These are phyloP conservation scores for Diarsia rubi DNA, from an alignment of 2,888 invertebrate genomes.

Conservation along the genomic window DNA sequence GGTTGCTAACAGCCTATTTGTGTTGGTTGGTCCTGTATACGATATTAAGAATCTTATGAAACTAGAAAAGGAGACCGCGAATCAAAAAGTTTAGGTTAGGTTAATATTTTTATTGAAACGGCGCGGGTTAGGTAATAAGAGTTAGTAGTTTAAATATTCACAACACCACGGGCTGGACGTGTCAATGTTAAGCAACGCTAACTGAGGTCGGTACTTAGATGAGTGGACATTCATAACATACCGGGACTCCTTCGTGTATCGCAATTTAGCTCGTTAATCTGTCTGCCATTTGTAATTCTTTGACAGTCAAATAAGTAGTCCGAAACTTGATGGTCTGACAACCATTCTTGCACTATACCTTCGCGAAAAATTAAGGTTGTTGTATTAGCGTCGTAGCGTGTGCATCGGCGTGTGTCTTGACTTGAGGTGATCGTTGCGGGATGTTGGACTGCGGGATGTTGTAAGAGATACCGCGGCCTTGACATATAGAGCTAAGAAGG, in stretches of 20 bases:
- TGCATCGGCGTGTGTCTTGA: too few species aligned
- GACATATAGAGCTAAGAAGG: too few species aligned
- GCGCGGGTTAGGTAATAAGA: neutral
- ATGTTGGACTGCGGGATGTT: too few species aligned
- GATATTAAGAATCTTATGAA: constrained; percentile 30
- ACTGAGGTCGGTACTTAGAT: neutral
- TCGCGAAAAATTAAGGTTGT: too few species aligned
- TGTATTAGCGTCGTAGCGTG: too few species aligned
- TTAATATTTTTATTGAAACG: neutral
- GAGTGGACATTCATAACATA: neutral
- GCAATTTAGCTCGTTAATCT: neutral
- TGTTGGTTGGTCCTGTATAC: constrained; percentile 37
- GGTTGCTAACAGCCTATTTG: constrained; percentile 70
- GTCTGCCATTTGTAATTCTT: neutral
- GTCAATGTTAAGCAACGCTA: neutral
- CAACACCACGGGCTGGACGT: neutral
- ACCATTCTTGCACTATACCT: too few species aligned
- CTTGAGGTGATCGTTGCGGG: too few species aligned
- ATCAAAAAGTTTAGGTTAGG: neutral
- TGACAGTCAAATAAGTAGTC: neutral
- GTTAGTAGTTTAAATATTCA: too few species aligned
- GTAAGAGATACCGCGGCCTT: too few species aligned
- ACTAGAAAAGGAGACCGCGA: neutral
- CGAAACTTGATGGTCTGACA: too few species aligned
- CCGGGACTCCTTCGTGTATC: neutral